phyloP scores from a whole-genome alignment of 2,888 invertebrate species.

The Aleiodes leptofemur region DNA sequence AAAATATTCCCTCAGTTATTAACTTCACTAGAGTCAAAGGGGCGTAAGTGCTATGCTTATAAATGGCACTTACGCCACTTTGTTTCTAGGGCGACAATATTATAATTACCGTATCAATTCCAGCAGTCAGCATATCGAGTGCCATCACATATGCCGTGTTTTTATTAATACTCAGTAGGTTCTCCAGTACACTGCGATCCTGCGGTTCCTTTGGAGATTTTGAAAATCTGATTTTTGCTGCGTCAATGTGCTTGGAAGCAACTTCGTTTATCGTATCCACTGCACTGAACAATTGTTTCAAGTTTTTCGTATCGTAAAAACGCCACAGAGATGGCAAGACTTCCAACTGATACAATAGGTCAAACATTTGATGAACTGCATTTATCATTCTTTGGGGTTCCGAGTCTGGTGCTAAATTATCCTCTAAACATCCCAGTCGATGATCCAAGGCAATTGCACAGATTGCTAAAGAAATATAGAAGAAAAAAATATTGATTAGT shows the following conservation, averaged over 20 bases:
- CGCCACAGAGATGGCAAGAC: conserved; percentile 86
- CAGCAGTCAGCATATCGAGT: conserved; percentile 83
- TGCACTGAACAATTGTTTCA: conserved; percentile 83
- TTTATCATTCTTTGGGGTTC: conserved; percentile 87
- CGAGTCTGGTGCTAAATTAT: conserved; percentile 76
- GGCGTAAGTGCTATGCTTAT: too few relatives aligned
- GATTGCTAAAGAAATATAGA: conserved; percentile 79
- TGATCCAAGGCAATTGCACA: conserved; percentile 89
- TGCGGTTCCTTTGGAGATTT: conserved; percentile 75
- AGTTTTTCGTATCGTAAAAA: conserved; percentile 82
- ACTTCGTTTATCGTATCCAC: conserved; percentile 82
- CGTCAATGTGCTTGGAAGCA: conserved; percentile 69
- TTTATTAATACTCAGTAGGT: conserved; percentile 79
- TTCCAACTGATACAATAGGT: conserved; percentile 86
- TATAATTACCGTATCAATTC: conserved; percentile 82
- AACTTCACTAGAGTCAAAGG: too few relatives aligned
- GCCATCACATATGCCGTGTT: conserved; percentile 82
- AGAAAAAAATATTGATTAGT: background rate
- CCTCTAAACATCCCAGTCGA: conserved; percentile 84
- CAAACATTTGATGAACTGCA: conserved; percentile 86
- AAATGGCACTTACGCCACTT: background rate
- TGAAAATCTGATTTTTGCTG: conserved; percentile 66
- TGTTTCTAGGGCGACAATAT: background rate
- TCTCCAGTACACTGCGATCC: conserved; percentile 80
- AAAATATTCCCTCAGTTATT: background rate